Evolutionary conservation across 2,113 vertebrate species (phyloP).

Genomic region (Chloebia gouldiae): DNA sequence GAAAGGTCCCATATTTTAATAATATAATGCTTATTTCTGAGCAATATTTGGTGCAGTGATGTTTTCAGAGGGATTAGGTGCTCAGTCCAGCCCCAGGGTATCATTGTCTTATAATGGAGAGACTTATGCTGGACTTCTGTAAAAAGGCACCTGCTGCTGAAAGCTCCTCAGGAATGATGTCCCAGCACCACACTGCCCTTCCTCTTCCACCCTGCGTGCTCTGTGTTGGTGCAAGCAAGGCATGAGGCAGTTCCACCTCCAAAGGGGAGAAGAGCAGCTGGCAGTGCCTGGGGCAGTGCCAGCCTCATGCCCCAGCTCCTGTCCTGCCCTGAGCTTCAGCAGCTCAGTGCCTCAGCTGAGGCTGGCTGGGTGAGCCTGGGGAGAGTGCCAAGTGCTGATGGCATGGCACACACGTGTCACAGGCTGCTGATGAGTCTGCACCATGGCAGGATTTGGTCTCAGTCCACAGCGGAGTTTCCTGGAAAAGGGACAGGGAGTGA

Average conservation of each 20-base stretch:
- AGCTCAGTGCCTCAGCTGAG: not conserved
- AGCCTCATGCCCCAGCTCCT: not conserved
- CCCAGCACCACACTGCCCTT: not conserved
- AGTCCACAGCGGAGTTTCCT: rapidly evolving
- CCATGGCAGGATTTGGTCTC: not conserved
- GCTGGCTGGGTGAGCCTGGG: not conserved
- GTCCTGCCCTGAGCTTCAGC: not conserved
- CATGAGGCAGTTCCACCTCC: rapidly evolving
- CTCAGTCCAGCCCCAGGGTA: not conserved
- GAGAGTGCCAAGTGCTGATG: not conserved
- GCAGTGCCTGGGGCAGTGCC: not conserved
- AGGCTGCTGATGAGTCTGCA: not conserved
- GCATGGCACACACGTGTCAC: rapidly evolving
- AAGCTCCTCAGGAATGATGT: not conserved
- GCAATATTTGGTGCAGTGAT: not conserved
- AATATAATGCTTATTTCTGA: not conserved
- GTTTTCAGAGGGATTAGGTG: not conserved
- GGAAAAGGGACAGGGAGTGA: not conserved
- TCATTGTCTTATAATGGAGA: not conserved
- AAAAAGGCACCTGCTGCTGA: not conserved
- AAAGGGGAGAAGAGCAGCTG: not conserved
- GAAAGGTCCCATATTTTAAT: rapidly evolving
- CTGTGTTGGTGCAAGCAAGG: no score
- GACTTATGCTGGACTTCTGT: not conserved
- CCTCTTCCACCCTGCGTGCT: not conserved